phyloP scores from a whole-genome alignment of 2,888 invertebrate species.

The Drosophila cognata region DNA sequence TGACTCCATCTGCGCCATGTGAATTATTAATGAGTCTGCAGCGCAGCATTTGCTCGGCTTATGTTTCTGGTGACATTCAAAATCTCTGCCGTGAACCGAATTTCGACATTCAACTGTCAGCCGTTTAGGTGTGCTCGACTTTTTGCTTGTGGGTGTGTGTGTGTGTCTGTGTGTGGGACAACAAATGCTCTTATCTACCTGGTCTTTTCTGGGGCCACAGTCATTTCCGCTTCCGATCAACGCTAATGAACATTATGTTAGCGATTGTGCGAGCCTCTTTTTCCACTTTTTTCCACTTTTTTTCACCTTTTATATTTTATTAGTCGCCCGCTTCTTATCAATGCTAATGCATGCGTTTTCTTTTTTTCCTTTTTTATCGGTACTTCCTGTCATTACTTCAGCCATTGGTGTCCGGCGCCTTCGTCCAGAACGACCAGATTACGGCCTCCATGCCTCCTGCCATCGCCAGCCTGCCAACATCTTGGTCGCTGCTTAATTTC shows the following conservation, averaged over 20 bases:
- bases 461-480: background rate
- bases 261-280: constrained; percentile 15
- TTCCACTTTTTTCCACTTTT: too few species aligned
- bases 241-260: constrained; percentile 75
- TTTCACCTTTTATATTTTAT: constrained; percentile 13
- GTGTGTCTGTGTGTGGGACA: background rate
- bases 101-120: constrained; percentile 26
- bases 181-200: constrained; percentile 19
- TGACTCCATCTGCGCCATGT: constrained; percentile 31
- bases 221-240: constrained; percentile 72
- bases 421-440: constrained; percentile 48
- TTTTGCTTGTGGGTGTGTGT: background rate
- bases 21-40: constrained; percentile 68
- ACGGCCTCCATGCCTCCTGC: constrained; percentile 16
- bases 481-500: constrained; percentile 67
- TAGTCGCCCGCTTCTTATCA: constrained; percentile 56
- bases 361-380: constrained; percentile 60
- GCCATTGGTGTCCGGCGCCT: constrained; percentile 40
- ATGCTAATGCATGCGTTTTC: constrained; percentile 74
- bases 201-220: constrained; percentile 44
- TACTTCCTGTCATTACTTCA: constrained; percentile 73
- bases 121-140: constrained; percentile 8
- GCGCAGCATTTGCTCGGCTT: constrained; percentile 20
- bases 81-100: constrained; percentile 45
- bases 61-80: constrained; percentile 64